phyloP scores from a whole-genome alignment of 2,888 invertebrate genomes.

The Neoaliturus tenellus region DNA sequence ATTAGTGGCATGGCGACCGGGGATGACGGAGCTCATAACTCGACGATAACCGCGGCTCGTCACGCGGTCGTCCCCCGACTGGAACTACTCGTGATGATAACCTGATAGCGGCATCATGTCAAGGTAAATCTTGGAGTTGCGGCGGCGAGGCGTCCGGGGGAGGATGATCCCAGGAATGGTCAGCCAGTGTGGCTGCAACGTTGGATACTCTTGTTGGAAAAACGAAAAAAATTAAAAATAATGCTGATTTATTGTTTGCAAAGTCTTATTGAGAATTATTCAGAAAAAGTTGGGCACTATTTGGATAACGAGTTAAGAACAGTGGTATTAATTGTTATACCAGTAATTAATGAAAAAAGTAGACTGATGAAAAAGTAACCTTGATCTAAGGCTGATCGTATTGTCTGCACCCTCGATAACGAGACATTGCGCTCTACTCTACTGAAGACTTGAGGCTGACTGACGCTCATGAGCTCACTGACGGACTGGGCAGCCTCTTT shows the following conservation, averaged over 20 bases:
- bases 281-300: too few species aligned
- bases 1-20: neutral
- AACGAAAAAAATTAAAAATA: too few species aligned
- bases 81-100: conserved; percentile 14
- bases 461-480: neutral
- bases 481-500: neutral
- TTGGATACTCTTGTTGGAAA: too few species aligned
- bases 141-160: neutral
- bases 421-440: neutral
- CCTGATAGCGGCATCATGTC: conserved; percentile 4
- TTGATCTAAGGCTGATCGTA: too few species aligned
- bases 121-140: neutral
- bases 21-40: conserved; percentile 27
- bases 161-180: too few species aligned
- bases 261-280: too few species aligned
- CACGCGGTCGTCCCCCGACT: conserved; percentile 34
- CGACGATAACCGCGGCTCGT: neutral
- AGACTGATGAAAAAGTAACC: too few species aligned
- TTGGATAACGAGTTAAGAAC: too few species aligned
- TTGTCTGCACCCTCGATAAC: neutral
- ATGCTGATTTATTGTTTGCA: too few species aligned
- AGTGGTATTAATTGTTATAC: too few species aligned
- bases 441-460: neutral
- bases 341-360: too few species aligned
- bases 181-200: too few species aligned